phyloP scores from a whole-genome alignment of 2,113 vertebrate species.

The Ictidomys tridecemlineatus region DNA sequence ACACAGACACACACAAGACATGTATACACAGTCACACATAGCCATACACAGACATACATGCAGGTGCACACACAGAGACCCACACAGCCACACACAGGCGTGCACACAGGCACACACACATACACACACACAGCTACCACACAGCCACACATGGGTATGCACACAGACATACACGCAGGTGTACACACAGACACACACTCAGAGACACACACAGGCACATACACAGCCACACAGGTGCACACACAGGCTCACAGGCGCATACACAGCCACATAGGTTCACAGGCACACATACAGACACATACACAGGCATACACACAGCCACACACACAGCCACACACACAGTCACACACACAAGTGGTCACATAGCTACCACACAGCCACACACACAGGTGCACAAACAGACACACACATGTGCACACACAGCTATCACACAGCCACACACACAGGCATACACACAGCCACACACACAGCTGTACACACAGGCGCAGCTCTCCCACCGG shows the following conservation, averaged over 20 bases:
- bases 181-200: background rate
- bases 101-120: too few relatives aligned
- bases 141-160: background rate
- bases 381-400: too few relatives aligned
- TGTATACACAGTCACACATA: background rate
- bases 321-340: too few relatives aligned
- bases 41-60: background rate
- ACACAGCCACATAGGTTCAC: background rate
- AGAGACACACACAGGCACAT: too few relatives aligned
- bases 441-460: background rate
- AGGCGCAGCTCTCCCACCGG: too few relatives aligned
- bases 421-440: too few relatives aligned
- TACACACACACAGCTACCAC: background rate
- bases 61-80: background rate
- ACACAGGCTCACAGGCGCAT: too few relatives aligned
- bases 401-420: too few relatives aligned
- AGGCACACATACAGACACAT: too few relatives aligned
- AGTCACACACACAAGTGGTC: background rate
- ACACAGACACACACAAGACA: too few relatives aligned
- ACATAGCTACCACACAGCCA: too few relatives aligned
- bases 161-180: background rate
- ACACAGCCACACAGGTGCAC: background rate
- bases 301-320: background rate
- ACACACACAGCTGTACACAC: background rate
- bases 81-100: too few relatives aligned